These are phyloP conservation scores for Propithecus deckenii DNA, from an alignment of 2,797 vertebrate species.

Conservation along the genomic window DNA sequence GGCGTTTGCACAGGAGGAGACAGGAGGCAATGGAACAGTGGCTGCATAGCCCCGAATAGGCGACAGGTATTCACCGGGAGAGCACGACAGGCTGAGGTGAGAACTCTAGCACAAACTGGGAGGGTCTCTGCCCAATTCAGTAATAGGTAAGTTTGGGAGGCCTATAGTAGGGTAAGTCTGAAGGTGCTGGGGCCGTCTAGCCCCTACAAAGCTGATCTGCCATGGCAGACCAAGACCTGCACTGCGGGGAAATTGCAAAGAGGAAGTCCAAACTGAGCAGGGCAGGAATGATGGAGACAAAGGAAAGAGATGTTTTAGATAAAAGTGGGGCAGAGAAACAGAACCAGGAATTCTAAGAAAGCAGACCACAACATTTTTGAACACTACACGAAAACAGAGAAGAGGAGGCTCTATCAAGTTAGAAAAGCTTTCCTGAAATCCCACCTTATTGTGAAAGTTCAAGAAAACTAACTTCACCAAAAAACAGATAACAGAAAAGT, in stretches of 20 bases:
- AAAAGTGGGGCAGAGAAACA: not conserved
- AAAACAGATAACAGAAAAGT: not conserved
- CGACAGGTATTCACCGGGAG: not conserved
- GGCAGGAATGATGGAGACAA: not conserved
- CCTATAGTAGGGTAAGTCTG: not conserved
- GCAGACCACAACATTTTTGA: not conserved
- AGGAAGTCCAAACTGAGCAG: not conserved
- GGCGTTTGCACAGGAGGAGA: not conserved
- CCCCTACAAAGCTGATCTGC: not conserved
- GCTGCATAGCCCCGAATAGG: not conserved
- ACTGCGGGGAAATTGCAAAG: not conserved
- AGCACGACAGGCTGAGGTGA: not conserved
- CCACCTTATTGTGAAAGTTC: not conserved
- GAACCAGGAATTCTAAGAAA: not conserved
- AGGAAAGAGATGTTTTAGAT: not conserved
- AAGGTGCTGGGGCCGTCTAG: too few relatives aligned
- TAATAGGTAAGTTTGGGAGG: rapidly evolving
- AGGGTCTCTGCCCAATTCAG: not conserved
- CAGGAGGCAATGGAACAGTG: too few relatives aligned
- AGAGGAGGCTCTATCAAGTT: not conserved
- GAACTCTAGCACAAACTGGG: not conserved
- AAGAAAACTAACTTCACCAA: not conserved
- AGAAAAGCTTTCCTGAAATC: not conserved
- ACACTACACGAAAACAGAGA: not conserved
- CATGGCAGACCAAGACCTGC: not conserved